Evolutionary conservation across 2,797 vertebrate genomes (phyloP), one percentile per base, ranked within the genome.

Genomic region (Coccyzus lansbergi): DNA sequence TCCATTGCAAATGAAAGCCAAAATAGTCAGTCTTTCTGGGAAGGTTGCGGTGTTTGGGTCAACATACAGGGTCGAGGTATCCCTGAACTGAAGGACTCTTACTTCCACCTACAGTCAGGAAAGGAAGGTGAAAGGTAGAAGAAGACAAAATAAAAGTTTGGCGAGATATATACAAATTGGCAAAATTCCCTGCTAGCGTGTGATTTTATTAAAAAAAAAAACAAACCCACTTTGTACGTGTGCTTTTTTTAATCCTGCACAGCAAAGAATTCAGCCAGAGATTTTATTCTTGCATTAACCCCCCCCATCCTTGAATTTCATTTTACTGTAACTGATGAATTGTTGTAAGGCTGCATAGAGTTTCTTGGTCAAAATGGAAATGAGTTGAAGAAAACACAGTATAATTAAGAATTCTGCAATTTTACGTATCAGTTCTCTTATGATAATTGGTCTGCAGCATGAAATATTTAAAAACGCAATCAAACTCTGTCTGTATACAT

Each of bases 341-440:
- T 78, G 49, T 84, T 88, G 82, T 86, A 90, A 85, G 90, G 68
- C 85, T 81, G 44, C 56, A 21, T 3, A 7, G 60, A 62, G 60
- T 86, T 94, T 67, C 83, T 13, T 90, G 88, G 96, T 94, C 93
- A 84, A 94, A 94, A 93, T 88, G 93, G 81, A 95, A 94, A 94
- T 70, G 78, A 93, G 81, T 58, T 36, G 56, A 82, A 80, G 52
- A 86, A 77, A 78, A 82, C 49, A 77, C 44, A 75, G 17, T 38
- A 25, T 93, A 94, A 96, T 96, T 94, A 94, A 92, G 90, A 93
- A 93, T 93, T 91, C 12, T 75, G 83, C 91, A 95, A 96, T 96
- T 96, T 96, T 95, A 93, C 70, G 70, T 96, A 93, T 96, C 95
- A 90, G 70, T 92, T 96, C 90, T 90, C 83, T 78, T 90, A 91